Evolutionary conservation across 2,888 invertebrate genomes (phyloP).

Genomic region (Trichacis sp.): DNA sequence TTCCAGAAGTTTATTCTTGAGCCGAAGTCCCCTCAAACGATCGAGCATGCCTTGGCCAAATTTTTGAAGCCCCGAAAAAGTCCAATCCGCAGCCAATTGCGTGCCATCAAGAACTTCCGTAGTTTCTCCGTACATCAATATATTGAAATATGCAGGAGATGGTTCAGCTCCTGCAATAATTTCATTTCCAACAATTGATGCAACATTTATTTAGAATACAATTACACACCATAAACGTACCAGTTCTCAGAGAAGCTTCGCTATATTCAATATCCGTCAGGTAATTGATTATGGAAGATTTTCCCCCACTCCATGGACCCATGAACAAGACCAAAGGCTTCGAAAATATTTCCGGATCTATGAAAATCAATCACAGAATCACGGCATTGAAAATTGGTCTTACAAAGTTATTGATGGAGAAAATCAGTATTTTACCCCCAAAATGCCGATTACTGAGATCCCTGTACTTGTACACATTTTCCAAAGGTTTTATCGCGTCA

Average conservation of each 20-base stretch:
- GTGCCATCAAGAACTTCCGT: constrained; percentile 91
- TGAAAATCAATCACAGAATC: not conserved
- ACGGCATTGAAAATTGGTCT: not conserved
- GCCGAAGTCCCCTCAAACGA: constrained; percentile 83
- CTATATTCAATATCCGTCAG: constrained; percentile 88
- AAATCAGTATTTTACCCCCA: constrained; percentile 71
- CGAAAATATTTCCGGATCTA: constrained; percentile 93
- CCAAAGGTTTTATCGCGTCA: constrained; percentile 88
- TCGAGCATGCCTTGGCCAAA: constrained; percentile 95
- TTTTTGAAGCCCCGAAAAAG: constrained; percentile 93
- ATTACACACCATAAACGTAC: constrained; percentile 72
- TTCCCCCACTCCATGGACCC: constrained; percentile 97
- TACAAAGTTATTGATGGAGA: no score
- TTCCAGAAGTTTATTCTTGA: constrained; percentile 87
- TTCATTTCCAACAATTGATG: no score
- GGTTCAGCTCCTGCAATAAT: constrained; percentile 85
- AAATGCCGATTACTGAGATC: constrained; percentile 93
- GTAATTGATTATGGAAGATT: constrained; percentile 94
- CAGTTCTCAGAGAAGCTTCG: constrained; percentile 86
- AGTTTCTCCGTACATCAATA: constrained; percentile 88
- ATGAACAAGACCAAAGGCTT: constrained; percentile 93
- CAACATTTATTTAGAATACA: no score
- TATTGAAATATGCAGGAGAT: constrained; percentile 92
- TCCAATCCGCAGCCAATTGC: constrained; percentile 94
- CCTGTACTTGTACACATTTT: constrained; percentile 90